Evolutionary conservation across 2,797 vertebrate species (phyloP), one percentile per base, ranked within the genome.

Genomic region (Scomberomorus guttatus): DNA sequence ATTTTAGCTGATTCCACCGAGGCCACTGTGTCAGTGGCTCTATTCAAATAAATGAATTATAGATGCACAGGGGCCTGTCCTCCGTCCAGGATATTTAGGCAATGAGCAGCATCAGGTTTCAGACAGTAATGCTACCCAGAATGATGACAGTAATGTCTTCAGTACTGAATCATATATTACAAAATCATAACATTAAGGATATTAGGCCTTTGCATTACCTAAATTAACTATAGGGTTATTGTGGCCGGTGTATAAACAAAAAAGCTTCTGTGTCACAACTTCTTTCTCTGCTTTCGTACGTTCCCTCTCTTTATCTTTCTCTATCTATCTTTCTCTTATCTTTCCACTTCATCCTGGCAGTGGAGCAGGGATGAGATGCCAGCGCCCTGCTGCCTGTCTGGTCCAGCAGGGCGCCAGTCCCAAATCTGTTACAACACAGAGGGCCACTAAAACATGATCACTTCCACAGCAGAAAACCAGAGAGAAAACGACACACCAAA

Each of bases 41-140:
- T 50, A 59, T 75, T 82, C 69, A 70, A 72, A 89, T 70, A 48
- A 77, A 89, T 92, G 75, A 92, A 89, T 89, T 88, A 91, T 84
- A 83, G 87, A 87, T 90, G 85, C 58, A 71, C 51, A 29, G 75
- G 82, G 76, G 77, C 75, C 80, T 57, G 74, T 24, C 48, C 37
- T 57, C 78, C 67, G 44, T 62, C 78, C 66, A 54, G 67, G 56
- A 62, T 44, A 82, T 82, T 87, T 76, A 69, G 63, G 81, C 73
- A 77, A 75, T 70, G 80, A 80, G 63, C 25, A 1, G 75, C 37
- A 68, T 89, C 32, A 2, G 42, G 72, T 89, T 80, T 75, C 84
- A 84, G 72, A 75, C 56, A 22, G 60, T 48, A 70, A 84, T 46
- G 62, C 66, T 54, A 68, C 2, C 48, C 24, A 73, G 66, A 78